phyloP scores from a whole-genome alignment of 2,888 invertebrate species.

The Chrysodeixis includens region DNA sequence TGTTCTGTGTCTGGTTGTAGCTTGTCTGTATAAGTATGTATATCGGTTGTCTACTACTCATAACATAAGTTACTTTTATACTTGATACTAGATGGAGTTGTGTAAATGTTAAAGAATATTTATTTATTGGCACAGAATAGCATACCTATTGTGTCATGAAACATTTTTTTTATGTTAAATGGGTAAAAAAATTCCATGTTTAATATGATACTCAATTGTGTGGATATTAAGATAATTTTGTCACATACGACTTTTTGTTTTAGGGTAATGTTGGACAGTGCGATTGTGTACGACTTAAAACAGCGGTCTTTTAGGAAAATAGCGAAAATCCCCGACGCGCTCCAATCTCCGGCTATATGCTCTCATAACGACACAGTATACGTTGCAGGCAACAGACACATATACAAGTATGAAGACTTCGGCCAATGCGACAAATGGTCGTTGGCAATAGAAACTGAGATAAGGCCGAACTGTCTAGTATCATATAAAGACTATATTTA shows the following conservation, averaged over 20 bases:
- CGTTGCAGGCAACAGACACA: slow-evolving; percentile 72
- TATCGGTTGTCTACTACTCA: too few relatives aligned
- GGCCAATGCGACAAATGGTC: slow-evolving; percentile 69
- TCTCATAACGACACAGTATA: slow-evolving; percentile 72
- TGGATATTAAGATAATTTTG: neutral
- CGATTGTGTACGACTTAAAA: slow-evolving; percentile 75
- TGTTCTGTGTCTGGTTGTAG: too few relatives aligned
- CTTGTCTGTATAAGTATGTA: too few relatives aligned
- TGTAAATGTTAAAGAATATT: too few relatives aligned
- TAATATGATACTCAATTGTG: too few relatives aligned
- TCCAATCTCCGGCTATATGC: slow-evolving; percentile 80
- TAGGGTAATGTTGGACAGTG: slow-evolving; percentile 78
- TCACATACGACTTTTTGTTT: slow-evolving; percentile 47
- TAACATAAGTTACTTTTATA: too few relatives aligned
- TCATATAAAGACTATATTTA: slow-evolving; percentile 78
- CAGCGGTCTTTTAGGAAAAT: slow-evolving; percentile 70
- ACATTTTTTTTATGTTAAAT: too few relatives aligned
- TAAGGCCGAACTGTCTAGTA: slow-evolving; percentile 70
- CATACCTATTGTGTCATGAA: too few relatives aligned
- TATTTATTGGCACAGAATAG: too few relatives aligned
- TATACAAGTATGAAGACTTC: slow-evolving; percentile 73
- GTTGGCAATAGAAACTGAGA: slow-evolving; percentile 63
- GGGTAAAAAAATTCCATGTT: too few relatives aligned
- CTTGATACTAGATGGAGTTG: too few relatives aligned
- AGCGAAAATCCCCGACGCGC: slow-evolving; percentile 75